phyloP scores from a whole-genome alignment of 2,113 vertebrate species.

The Larimichthys polyactis region DNA sequence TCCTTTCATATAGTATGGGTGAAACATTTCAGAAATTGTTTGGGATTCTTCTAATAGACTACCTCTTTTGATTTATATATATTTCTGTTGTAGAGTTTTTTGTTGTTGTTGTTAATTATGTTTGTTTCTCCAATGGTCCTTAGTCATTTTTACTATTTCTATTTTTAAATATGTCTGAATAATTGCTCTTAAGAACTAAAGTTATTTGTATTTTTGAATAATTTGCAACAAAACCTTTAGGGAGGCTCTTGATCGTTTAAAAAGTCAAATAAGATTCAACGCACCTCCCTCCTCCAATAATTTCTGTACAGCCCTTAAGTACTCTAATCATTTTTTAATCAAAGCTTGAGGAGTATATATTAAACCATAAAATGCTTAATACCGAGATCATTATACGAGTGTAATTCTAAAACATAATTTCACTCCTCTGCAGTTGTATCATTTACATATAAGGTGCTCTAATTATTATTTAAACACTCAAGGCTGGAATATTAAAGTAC shows the following conservation, averaged over 20 bases:
- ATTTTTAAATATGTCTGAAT: neutral
- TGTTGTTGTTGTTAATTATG: neutral
- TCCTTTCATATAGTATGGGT: neutral
- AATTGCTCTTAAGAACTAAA: neutral
- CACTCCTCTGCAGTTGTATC: neutral
- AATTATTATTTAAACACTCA: neutral
- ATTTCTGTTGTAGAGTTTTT: neutral
- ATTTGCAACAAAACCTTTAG: neutral
- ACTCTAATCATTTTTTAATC: constrained; percentile 1
- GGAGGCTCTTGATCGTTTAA: neutral
- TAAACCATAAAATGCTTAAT: neutral
- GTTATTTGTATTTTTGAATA: neutral
- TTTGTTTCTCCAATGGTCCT: too few relatives aligned
- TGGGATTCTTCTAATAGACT: neutral
- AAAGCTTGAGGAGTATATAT: neutral
- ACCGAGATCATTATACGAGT: neutral
- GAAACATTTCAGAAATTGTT: neutral
- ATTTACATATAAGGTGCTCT: neutral
- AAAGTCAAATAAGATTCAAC: neutral
- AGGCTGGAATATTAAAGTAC: constrained; percentile 1
- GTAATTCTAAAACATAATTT: neutral
- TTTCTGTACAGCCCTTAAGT: neutral
- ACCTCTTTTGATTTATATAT: neutral
- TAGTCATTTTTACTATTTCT: neutral
- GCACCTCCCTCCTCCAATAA: too few relatives aligned